Percentiles rank a stretch among this genome's conserved stretches.
Evolutionary conservation across 2,113 vertebrate species (phyloP).

Genomic region (Steatornis caripensis): DNA sequence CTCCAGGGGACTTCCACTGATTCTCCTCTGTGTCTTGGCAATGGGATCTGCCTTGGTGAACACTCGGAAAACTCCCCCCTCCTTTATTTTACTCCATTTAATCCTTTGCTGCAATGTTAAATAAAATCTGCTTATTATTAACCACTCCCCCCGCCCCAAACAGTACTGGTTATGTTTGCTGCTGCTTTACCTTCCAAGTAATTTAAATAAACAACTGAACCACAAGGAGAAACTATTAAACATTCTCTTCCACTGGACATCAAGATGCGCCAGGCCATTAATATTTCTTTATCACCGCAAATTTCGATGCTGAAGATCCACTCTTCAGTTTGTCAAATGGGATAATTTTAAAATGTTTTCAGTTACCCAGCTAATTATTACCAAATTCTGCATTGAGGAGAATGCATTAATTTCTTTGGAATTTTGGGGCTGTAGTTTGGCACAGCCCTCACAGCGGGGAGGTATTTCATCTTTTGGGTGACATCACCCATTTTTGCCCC

Average conservation of each 20-base stretch:
- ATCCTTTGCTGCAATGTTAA: neutral
- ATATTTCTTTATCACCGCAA: constrained; percentile 28
- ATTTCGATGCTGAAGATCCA: neutral
- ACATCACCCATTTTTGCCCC: neutral
- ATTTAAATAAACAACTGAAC: constrained; percentile 52
- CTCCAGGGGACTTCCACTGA: neutral
- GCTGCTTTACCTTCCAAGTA: constrained; percentile 23
- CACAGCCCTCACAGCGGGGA: neutral
- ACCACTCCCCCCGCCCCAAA: neutral
- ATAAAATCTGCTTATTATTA: constrained; percentile 36
- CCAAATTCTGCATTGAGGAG: neutral
- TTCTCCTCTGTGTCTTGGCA: neutral
- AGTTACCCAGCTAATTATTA: neutral
- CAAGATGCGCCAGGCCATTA: neutral
- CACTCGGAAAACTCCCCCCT: neutral
- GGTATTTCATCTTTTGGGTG: neutral
- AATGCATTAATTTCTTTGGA: neutral
- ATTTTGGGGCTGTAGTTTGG: neutral
- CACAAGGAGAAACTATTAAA: constrained; percentile 50
- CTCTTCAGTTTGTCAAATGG: neutral
- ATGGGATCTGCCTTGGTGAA: neutral
- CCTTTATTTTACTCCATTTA: neutral
- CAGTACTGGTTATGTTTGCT: constrained; percentile 3
- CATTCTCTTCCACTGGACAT: neutral
- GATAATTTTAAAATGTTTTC: constrained; percentile 21